These are phyloP conservation scores for Eristalis tenax DNA, from an alignment of 2,888 invertebrate species.

Conservation along the genomic window DNA sequence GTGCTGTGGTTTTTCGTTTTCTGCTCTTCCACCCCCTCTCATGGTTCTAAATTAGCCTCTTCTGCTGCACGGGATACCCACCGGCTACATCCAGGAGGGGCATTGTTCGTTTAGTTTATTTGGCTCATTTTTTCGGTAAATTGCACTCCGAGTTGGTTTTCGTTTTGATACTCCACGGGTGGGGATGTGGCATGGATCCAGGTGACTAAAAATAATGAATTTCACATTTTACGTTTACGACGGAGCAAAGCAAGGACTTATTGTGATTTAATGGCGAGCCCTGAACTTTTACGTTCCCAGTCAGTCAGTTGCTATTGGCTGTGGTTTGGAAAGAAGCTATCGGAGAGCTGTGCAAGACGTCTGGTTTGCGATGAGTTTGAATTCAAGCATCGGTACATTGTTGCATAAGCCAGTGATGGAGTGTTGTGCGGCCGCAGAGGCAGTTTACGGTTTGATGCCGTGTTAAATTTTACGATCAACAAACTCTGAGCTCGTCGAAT, in stretches of 20 bases:
- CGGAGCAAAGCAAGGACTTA: neutral
- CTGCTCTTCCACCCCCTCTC: neutral
- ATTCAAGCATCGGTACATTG: neutral
- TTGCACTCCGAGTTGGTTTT: slow-evolving; percentile 2
- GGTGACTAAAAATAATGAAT: slow-evolving; percentile 19
- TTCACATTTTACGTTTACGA: slow-evolving; percentile 26
- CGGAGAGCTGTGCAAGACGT: neutral
- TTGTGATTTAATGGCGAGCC: slow-evolving; percentile 22
- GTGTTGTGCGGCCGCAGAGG: neutral
- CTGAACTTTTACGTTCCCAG: slow-evolving; percentile 9
- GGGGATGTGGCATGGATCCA: neutral
- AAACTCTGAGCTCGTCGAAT: neutral
- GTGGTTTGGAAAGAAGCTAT: neutral
- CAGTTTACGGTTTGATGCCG: neutral
- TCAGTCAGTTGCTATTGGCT: slow-evolving; percentile 8
- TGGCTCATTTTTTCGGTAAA: slow-evolving; percentile 2
- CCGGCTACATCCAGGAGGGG: neutral
- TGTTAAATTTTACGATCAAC: neutral
- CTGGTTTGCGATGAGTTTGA: neutral
- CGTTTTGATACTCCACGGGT: neutral
- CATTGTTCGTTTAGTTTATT: slow-evolving; percentile 31
- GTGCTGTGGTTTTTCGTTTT: neutral
- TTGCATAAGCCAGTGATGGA: neutral
- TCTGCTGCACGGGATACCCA: neutral
- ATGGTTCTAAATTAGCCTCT: slow-evolving; percentile 14